A percentile compares a stretch with the other conserved stretches of the same genome.
Conservation (phyloP, 1,140 invertebrate species). For the Oreohelix idahoensis region DNA sequence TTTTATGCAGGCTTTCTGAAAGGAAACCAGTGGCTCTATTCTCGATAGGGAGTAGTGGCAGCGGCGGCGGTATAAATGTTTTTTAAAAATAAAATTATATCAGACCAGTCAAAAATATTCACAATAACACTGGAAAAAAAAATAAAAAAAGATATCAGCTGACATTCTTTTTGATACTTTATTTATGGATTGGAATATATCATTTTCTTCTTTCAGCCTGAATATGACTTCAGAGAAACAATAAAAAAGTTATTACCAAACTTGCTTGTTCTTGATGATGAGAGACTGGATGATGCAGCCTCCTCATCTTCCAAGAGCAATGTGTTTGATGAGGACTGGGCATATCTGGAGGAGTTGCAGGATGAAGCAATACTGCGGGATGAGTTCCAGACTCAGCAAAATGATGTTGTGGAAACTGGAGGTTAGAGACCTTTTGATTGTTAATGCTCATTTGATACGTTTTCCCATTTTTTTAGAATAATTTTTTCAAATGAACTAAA, state of each 20-base stretch:
- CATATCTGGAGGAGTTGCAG: conserved; percentile 70
- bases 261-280: conserved; percentile 26
- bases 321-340: conserved; percentile 72
- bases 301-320: conserved; percentile 45
- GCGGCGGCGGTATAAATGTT: too few relatives aligned
- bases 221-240: conserved; percentile 27
- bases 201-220: conserved; percentile 16
- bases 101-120: too few relatives aligned
- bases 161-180: too few relatives aligned
- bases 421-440: neutral
- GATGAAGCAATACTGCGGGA: conserved; percentile 58
- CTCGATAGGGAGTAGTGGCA: too few relatives aligned
- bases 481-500: too few relatives aligned
- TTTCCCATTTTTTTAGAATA: too few relatives aligned
- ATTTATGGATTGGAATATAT: too few relatives aligned
- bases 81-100: too few relatives aligned
- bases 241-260: conserved; percentile 18
- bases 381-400: conserved; percentile 17
- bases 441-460: neutral
- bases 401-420: neutral
- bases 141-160: too few relatives aligned
- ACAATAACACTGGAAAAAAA: too few relatives aligned
- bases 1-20: too few relatives aligned
- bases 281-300: neutral
- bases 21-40: too few relatives aligned